Evolutionary conservation across 1,140 invertebrate genomes (phyloP).

Genomic region (Himalopsyche phryganea): DNA sequence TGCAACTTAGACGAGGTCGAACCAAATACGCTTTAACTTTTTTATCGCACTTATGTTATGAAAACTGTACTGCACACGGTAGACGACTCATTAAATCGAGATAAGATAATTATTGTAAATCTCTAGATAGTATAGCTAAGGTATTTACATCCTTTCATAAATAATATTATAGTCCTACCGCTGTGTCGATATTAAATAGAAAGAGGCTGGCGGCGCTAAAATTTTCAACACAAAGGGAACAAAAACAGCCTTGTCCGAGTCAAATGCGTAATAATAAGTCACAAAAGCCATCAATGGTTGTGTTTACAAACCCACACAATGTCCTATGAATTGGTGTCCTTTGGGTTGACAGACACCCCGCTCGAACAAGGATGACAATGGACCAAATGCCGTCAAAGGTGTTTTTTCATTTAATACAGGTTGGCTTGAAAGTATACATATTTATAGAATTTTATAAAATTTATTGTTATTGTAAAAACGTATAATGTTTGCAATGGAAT

Average conservation of each 20-base stretch:
- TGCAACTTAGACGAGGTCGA: too few species aligned
- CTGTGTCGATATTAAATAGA: not conserved
- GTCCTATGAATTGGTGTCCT: slow-evolving; percentile 5
- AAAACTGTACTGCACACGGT: too few species aligned
- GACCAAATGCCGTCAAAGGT: slow-evolving; percentile 3
- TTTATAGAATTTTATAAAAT: too few species aligned
- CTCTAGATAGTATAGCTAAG: too few species aligned
- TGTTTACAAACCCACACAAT: slow-evolving; percentile 25
- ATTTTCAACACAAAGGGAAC: slow-evolving; percentile 5
- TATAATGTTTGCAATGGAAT: too few species aligned
- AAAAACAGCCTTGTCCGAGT: not conserved
- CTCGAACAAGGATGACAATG: slow-evolving; percentile 4
- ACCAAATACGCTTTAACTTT: too few species aligned
- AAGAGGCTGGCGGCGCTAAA: slow-evolving; percentile 8
- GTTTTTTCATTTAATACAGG: not conserved
- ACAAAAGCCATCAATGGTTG: slow-evolving; percentile 18
- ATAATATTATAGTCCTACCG: not conserved
- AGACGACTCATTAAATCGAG: too few species aligned
- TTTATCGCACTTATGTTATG: too few species aligned
- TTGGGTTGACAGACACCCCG: not conserved
- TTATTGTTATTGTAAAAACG: too few species aligned
- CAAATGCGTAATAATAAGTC: slow-evolving; percentile 19
- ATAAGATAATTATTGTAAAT: too few species aligned
- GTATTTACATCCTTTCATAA: too few species aligned
- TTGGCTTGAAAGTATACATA: not conserved